Evolutionary conservation across 2,888 invertebrate species (phyloP).

Genomic region (Periphyllus acericola): DNA sequence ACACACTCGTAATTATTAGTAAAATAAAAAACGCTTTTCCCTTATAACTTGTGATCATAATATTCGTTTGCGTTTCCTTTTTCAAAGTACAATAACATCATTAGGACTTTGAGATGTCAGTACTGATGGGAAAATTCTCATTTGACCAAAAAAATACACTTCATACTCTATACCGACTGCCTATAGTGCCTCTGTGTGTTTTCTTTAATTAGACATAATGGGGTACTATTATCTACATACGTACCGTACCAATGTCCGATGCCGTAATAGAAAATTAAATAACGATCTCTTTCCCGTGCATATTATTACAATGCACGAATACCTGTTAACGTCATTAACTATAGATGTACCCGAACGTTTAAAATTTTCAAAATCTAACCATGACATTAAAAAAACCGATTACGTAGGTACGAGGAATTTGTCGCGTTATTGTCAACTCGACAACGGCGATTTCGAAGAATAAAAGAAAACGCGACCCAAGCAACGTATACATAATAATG

Average conservation of each 20-base stretch:
- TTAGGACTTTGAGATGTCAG: slow-evolving; percentile 21
- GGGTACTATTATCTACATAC: background rate
- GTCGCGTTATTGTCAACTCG: background rate
- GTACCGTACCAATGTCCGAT: background rate
- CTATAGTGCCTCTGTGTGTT: background rate
- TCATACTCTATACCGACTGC: background rate
- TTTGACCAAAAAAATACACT: background rate
- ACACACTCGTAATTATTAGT: slow-evolving; percentile 8
- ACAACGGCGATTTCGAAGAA: background rate
- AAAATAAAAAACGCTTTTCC: slow-evolving; percentile 8
- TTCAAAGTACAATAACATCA: slow-evolving; percentile 42
- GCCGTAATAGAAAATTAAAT: slow-evolving; percentile 29
- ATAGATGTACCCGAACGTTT: background rate
- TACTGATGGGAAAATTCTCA: slow-evolving; percentile 35
- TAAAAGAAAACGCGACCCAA: background rate
- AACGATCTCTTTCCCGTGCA: background rate
- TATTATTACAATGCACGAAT: background rate
- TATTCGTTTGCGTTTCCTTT: slow-evolving; percentile 23
- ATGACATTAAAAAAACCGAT: background rate
- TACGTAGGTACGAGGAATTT: background rate
- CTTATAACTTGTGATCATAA: background rate
- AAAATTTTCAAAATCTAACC: background rate
- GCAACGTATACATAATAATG: background rate
- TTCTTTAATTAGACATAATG: slow-evolving; percentile 37
- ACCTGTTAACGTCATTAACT: background rate